phyloP scores from a whole-genome alignment of 2,797 vertebrate genomes.

The Chaetophractus vellerosus region DNA sequence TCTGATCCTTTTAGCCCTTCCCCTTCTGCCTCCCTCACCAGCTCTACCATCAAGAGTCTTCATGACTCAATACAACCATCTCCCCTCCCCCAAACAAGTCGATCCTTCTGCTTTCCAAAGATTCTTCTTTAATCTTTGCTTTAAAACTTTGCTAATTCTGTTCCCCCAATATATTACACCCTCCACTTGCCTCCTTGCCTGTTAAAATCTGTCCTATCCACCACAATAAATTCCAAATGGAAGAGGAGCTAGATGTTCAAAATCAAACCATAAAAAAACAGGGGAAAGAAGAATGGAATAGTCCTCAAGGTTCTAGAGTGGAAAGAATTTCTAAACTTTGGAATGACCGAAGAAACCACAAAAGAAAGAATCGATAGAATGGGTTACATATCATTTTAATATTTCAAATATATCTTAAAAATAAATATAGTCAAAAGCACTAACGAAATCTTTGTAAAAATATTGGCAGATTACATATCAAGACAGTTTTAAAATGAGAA shows the following conservation, averaged over 20 bases:
- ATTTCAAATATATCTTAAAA: constrained; percentile 23
- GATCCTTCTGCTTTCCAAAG: background rate
- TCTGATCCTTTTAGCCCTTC: background rate
- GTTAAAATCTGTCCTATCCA: background rate
- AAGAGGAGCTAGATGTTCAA: background rate
- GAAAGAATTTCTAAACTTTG: constrained; percentile 9
- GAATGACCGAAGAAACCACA: background rate
- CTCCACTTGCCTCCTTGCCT: background rate
- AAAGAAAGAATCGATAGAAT: background rate
- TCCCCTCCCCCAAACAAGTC: background rate
- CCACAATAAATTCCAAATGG: background rate
- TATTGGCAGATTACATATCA: background rate
- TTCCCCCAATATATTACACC: background rate
- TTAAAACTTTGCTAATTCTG: background rate
- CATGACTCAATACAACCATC: background rate
- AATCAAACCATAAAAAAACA: background rate
- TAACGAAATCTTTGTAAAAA: constrained; percentile 7
- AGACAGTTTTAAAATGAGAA: background rate
- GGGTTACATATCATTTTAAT: background rate
- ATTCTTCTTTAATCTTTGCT: background rate
- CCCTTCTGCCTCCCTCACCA: no score
- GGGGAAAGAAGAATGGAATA: background rate
- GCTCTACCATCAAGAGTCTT: background rate
- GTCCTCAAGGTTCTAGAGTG: background rate
- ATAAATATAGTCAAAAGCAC: constrained; percentile 18